Percentiles rank a stretch among this genome's conserved stretches.
phyloP scores from a whole-genome alignment of 2,797 vertebrate species.

The Apogon hyalosoma region DNA sequence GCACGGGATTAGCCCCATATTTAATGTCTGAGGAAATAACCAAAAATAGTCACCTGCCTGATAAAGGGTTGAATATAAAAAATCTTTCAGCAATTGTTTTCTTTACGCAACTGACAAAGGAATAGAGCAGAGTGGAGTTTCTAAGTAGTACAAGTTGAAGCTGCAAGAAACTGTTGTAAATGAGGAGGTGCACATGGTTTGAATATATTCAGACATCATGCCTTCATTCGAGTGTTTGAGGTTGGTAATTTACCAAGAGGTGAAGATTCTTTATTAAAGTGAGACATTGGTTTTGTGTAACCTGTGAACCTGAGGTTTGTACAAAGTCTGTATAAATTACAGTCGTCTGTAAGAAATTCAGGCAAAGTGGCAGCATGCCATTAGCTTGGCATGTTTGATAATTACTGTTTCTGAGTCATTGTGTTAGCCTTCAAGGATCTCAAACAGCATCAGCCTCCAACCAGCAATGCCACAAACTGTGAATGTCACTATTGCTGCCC shows the following conservation, averaged over 20 bases:
- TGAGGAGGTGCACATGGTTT: neutral
- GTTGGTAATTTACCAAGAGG: neutral
- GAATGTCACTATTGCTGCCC: slow-evolving; percentile 27
- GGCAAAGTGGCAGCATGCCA: slow-evolving; percentile 25
- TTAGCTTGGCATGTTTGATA: slow-evolving; percentile 27
- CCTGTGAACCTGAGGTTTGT: slow-evolving; percentile 2
- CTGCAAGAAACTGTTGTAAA: too few species aligned
- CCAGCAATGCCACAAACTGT: slow-evolving; percentile 44
- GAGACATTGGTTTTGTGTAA: slow-evolving; percentile 17
- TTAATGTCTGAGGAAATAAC: too few species aligned
- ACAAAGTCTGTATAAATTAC: slow-evolving; percentile 5
- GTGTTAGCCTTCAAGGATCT: slow-evolving; percentile 30
- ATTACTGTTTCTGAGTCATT: slow-evolving; percentile 17
- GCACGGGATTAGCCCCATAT: too few species aligned
- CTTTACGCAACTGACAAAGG: too few species aligned
- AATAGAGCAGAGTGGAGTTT: too few species aligned
- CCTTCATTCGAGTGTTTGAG: neutral
- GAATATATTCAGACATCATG: neutral
- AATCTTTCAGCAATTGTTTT: too few species aligned
- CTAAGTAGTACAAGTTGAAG: too few species aligned
- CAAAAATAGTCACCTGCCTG: too few species aligned
- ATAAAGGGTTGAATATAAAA: too few species aligned
- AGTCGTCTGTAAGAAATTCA: slow-evolving; percentile 7
- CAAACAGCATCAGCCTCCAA: slow-evolving; percentile 28
- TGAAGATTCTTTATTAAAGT: neutral